Conservation (phyloP, 2,797 vertebrate genomes). For the Myotis findleyi region DNA sequence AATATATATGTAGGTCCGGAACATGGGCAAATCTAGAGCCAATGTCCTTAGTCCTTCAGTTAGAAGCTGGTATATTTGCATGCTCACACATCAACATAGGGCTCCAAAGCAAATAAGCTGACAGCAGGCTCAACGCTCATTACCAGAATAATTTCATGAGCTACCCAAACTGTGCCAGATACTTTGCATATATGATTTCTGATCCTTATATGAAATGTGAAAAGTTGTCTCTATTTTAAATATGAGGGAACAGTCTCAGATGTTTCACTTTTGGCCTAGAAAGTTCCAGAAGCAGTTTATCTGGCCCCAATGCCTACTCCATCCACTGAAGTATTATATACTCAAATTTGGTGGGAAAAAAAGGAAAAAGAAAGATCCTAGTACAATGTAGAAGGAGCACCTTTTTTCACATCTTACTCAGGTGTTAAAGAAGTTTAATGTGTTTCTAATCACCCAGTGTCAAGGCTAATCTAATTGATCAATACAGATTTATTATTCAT, state of each 20-base stretch:
- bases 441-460: background rate
- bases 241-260: background rate
- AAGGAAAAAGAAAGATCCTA: background rate
- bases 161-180: background rate
- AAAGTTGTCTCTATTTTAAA: background rate
- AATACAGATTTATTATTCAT: background rate
- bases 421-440: background rate
- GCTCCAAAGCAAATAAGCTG: background rate
- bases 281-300: background rate
- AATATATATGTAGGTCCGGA: background rate
- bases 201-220: background rate
- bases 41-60: accelerated
- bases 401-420: background rate
- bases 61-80: background rate
- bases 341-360: background rate
- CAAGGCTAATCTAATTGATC: background rate
- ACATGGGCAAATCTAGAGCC: background rate
- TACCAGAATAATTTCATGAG: background rate
- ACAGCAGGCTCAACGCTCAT: background rate
- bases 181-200: background rate
- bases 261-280: background rate
- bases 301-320: background rate
- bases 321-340: background rate
- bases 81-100: background rate
- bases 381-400: background rate